phyloP scores from a whole-genome alignment of 2,113 vertebrate genomes.

The Zosterops borbonicus region DNA sequence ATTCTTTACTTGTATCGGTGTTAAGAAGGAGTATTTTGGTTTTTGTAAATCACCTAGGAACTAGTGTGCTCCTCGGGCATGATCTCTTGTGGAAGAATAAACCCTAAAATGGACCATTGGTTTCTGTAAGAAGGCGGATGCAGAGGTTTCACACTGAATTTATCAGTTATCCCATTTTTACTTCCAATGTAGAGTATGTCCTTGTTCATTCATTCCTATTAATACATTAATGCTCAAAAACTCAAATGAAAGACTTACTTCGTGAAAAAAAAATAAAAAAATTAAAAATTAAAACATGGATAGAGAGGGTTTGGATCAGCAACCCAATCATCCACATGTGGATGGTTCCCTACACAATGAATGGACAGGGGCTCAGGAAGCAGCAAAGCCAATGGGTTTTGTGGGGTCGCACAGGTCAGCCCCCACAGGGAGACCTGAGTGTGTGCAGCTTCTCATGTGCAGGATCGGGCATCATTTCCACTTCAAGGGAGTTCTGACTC shows the following conservation, averaged over 20 bases:
- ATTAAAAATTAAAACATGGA: neutral
- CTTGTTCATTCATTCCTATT: neutral
- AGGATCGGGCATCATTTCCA: neutral
- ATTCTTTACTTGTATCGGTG: neutral
- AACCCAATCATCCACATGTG: neutral
- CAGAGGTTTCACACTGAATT: neutral
- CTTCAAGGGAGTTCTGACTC: constrained; percentile 20
- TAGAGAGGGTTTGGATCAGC: neutral
- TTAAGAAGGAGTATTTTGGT: neutral
- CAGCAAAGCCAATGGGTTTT: neutral
- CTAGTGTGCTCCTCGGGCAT: neutral
- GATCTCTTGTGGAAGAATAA: neutral
- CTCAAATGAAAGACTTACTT: neutral
- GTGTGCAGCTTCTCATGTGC: rapidly evolving
- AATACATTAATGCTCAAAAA: neutral
- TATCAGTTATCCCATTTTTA: neutral
- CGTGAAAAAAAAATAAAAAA: rapidly evolving
- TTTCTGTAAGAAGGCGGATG: neutral
- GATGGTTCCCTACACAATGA: rapidly evolving
- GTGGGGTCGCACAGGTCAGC: neutral
- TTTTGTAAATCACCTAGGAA: neutral
- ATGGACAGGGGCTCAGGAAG: neutral
- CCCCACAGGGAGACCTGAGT: neutral
- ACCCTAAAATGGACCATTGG: neutral
- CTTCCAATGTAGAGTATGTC: rapidly evolving